Evolutionary conservation across 2,113 vertebrate species (phyloP).

Genomic region (Bubo scandiacus): DNA sequence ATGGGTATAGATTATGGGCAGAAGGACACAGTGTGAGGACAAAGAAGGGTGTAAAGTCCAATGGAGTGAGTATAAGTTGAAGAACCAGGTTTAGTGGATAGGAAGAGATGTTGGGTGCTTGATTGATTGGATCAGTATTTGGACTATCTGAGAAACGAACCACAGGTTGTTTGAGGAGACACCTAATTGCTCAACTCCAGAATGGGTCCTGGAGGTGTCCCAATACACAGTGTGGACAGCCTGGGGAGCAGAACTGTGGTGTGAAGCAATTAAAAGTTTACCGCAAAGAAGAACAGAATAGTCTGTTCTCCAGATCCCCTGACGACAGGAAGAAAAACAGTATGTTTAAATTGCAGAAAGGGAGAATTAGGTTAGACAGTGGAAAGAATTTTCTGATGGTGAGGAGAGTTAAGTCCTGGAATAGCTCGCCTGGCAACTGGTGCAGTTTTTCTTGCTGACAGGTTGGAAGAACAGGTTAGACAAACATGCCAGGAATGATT

Average conservation of each 20-base stretch:
- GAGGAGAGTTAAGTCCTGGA: constrained; percentile 7
- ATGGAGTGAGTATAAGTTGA: background rate
- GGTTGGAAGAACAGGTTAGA: constrained; percentile 47
- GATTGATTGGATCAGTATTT: background rate
- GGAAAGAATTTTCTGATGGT: background rate
- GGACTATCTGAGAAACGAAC: background rate
- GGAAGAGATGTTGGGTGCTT: background rate
- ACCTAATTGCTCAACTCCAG: background rate
- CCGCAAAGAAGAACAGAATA: background rate
- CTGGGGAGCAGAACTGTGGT: accelerated
- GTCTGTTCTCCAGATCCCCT: background rate
- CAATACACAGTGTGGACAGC: background rate
- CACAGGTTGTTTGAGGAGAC: background rate
- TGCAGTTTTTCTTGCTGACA: constrained; percentile 46
- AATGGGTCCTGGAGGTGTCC: background rate
- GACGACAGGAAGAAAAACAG: constrained; percentile 16
- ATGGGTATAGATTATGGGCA: background rate
- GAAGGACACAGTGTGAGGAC: background rate
- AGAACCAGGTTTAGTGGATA: background rate
- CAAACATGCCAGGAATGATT: constrained; percentile 47
- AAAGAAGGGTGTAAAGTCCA: background rate
- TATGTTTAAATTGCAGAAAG: constrained; percentile 24
- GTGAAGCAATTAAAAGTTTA: background rate
- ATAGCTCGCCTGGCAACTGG: background rate
- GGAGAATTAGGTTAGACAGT: constrained; percentile 30